Evolutionary conservation across 2,113 vertebrate genomes (phyloP).

Genomic region (Pedetes capensis): DNA sequence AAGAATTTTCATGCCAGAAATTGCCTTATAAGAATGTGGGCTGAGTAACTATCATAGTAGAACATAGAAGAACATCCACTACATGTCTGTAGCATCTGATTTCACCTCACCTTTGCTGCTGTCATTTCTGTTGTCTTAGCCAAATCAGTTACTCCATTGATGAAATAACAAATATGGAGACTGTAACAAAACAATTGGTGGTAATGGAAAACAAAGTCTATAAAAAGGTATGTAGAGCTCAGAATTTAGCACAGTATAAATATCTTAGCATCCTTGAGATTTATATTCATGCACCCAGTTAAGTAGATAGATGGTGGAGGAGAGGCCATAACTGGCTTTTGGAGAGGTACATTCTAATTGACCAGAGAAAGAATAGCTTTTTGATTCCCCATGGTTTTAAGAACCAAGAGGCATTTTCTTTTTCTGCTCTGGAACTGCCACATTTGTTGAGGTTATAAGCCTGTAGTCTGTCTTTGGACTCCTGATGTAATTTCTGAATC

Average conservation of each 20-base stretch:
- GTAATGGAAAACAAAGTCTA: background rate
- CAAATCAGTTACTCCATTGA: background rate
- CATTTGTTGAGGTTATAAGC: constrained; percentile 63
- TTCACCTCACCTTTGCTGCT: fast-evolving
- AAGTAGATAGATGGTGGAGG: background rate
- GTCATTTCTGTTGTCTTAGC: background rate
- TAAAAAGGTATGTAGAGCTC: background rate
- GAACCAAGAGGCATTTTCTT: constrained; percentile 60
- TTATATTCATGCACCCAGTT: background rate
- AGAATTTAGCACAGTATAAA: background rate
- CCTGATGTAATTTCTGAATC: constrained; percentile 75
- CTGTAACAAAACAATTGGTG: background rate
- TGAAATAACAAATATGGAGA: background rate
- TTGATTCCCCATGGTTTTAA: constrained; percentile 37
- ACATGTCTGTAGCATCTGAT: fast-evolving
- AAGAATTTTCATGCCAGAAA: background rate
- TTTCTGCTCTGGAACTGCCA: constrained; percentile 28
- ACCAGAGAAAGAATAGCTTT: constrained; percentile 20
- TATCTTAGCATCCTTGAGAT: background rate
- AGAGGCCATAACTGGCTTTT: background rate
- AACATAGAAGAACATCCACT: background rate
- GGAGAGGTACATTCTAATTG: background rate
- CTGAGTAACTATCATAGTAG: background rate
- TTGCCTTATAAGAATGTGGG: background rate
- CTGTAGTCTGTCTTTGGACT: constrained; percentile 63